phyloP scores from a whole-genome alignment of 2,113 vertebrate species.

The Thamnaconus septentrionalis region DNA sequence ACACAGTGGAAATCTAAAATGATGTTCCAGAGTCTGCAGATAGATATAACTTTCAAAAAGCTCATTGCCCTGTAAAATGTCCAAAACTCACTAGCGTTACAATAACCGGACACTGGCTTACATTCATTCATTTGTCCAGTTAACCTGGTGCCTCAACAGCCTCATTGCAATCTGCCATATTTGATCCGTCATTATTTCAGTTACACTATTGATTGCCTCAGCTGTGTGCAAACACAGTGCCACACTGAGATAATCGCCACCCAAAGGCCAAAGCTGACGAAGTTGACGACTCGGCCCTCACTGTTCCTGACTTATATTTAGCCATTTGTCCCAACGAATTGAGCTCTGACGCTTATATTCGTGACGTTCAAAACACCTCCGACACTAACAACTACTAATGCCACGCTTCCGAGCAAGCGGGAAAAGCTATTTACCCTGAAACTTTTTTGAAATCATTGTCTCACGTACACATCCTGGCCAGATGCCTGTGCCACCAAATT shows the following conservation, averaged over 20 bases:
- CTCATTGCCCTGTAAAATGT: no score
- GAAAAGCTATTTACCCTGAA: no score
- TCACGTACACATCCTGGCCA: no score
- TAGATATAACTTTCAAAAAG: no score
- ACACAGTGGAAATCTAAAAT: no score
- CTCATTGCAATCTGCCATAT: constrained; percentile 36
- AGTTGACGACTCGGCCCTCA: constrained; percentile 5
- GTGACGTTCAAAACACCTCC: no score
- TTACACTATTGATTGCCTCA: constrained; percentile 42
- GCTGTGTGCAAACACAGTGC: constrained; percentile 59
- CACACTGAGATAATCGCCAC: constrained; percentile 10
- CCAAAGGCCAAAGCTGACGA: no score
- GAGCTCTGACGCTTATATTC: not conserved
- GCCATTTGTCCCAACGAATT: not conserved
- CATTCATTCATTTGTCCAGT: not conserved
- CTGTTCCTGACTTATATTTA: constrained; percentile 37
- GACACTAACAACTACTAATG: no score
- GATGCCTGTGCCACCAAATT: no score
- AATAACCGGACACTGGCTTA: constrained; percentile 33
- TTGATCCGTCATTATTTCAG: constrained; percentile 25
- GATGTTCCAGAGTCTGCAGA: no score
- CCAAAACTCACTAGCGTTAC: not conserved
- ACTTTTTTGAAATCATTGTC: no score
- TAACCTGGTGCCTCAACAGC: constrained; percentile 20
- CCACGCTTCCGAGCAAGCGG: no score